Evolutionary conservation across 1,140 invertebrate genomes (phyloP), one percentile per base, ranked within the genome.

Genomic region (Stratiolaelaps scimitus): DNA sequence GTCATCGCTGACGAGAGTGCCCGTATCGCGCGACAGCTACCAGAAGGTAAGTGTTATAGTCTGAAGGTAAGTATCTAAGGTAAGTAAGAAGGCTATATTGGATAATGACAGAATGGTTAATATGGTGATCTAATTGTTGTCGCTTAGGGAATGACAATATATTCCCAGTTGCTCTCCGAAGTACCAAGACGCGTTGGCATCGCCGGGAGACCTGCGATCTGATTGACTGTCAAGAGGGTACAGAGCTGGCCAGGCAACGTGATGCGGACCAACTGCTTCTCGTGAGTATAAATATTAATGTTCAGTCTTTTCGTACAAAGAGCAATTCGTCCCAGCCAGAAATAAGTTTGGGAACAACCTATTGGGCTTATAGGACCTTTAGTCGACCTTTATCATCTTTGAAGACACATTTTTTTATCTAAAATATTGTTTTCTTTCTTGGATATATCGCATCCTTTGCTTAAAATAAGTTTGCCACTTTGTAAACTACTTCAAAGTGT

Each of bases 41-140:
- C 47, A 19, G 47, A 48, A 4, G 47, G 47, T 48, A 28, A 48
- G 47, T 13, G n/a, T n/a, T n/a, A n/a, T n/a, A n/a, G n/a, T n/a
- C n/a, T n/a, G n/a, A n/a, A n/a, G n/a, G n/a, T n/a, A n/a, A n/a
- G n/a, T n/a, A n/a, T n/a, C n/a, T n/a, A n/a, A n/a, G n/a, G n/a
- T n/a, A n/a, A n/a, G n/a, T n/a, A n/a, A n/a, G n/a, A n/a, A n/a
- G n/a, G n/a, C n/a, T n/a, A n/a, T n/a, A n/a, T n/a, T n/a, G n/a
- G 44, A n/a, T 13, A 45, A n/a, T n/a, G 44, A 45, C 44, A 13
- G 44, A 13, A n/a, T 13, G 44, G 44, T 45, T 13, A 45, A 13
- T 45, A 13, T 45, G 44, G 13, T 45, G 44, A 45, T 13, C 13
- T 13, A 13, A 13, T 45, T n/a, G 44, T 23, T 48, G 4, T 48